Evolutionary conservation across 2,797 vertebrate genomes (phyloP).

Genomic region (Sebastolobus altivelis): DNA sequence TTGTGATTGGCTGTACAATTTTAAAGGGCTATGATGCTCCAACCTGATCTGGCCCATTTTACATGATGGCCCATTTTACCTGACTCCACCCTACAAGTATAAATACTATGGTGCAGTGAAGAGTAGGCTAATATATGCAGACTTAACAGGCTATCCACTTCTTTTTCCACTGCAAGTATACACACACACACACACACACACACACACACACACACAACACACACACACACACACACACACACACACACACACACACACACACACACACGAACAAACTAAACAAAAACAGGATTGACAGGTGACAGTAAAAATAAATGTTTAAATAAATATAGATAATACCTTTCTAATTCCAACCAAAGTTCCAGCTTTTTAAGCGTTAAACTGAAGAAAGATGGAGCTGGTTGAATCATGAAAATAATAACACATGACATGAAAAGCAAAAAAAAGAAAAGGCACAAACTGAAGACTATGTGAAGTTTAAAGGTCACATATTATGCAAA

Average conservation of each 20-base stretch:
- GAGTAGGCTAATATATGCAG: neutral
- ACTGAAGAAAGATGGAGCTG: neutral
- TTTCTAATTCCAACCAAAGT: neutral
- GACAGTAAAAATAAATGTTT: neutral
- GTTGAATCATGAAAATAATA: neutral
- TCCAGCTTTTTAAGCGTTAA: neutral
- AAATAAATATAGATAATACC: neutral
- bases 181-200: neutral
- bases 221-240: neutral
- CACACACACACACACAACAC: neutral
- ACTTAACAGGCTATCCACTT: neutral
- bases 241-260: neutral
- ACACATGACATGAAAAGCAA: neutral
- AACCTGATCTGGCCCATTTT: too few species aligned
- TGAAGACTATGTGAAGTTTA: neutral
- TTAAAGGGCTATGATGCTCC: too few species aligned
- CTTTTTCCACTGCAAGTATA: neutral
- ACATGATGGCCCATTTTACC: too few species aligned
- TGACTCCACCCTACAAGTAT: neutral
- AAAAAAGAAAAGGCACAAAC: neutral
- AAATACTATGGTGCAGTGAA: neutral
- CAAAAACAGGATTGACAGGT: neutral
- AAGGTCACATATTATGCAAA: too few species aligned
- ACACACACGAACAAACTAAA: too few species aligned
- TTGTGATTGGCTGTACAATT: neutral